Conservation (phyloP, 1,140 invertebrate genomes). For the Mesaphorura yosii region DNA sequence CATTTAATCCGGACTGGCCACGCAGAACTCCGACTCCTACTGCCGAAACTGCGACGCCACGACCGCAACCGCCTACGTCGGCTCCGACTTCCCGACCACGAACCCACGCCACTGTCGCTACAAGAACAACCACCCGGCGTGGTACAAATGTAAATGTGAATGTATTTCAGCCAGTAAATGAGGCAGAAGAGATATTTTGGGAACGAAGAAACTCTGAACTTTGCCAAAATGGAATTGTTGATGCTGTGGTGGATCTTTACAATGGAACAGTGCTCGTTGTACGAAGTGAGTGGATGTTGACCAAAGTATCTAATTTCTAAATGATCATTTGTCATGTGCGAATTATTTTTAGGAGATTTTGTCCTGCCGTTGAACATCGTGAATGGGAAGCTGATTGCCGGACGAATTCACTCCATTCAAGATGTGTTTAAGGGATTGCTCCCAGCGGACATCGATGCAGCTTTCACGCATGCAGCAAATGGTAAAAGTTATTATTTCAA, state of each 20-base stretch:
- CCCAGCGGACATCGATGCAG: constrained; percentile 68
- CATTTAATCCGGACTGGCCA: no score
- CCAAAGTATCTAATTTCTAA: neutral
- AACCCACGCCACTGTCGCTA: no score
- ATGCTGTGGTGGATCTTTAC: constrained; percentile 81
- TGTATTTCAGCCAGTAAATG: no score
- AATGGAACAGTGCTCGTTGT: constrained; percentile 64
- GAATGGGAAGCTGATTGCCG: constrained; percentile 56
- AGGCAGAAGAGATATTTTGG: no score
- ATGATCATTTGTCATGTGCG: no score
- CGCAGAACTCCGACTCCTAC: no score
- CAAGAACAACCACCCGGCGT: no score
- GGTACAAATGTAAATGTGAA: no score
- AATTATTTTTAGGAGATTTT: constrained; percentile 2
- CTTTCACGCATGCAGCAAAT: constrained; percentile 38
- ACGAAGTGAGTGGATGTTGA: constrained; percentile 63
- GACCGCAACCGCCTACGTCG: no score
- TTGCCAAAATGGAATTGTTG: constrained; percentile 35
- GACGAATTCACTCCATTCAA: constrained; percentile 57
- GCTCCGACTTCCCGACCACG: no score
- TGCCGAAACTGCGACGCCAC: no score
- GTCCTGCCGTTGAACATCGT: constrained; percentile 49
- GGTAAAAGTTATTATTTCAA: constrained; percentile 42
- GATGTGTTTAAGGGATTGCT: constrained; percentile 41
- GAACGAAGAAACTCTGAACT: neutral